phyloP scores from a whole-genome alignment of 2,797 vertebrate genomes.

The Sebastes umbrosus region DNA sequence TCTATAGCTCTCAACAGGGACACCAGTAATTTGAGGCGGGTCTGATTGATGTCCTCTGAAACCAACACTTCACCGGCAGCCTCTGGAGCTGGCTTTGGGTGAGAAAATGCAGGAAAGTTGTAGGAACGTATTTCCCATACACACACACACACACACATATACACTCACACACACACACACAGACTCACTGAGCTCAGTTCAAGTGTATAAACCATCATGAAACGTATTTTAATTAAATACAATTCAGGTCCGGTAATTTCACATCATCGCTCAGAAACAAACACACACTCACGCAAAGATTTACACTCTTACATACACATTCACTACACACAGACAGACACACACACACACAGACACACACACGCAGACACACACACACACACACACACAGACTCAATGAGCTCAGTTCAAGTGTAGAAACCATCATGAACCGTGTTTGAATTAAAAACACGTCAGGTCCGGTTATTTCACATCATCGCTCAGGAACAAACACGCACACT shows the following conservation, averaged over 20 bases:
- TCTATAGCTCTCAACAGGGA: constrained; percentile 70
- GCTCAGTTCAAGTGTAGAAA: background rate
- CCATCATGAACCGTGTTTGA: background rate
- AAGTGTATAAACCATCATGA: too few relatives aligned
- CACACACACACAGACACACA: background rate
- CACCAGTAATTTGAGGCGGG: constrained; percentile 65
- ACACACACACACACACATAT: background rate
- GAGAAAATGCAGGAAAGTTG: background rate
- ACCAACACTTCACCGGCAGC: background rate
- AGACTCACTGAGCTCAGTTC: too few relatives aligned
- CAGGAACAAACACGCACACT: background rate
- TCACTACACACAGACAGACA: background rate
- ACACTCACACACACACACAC: too few relatives aligned
- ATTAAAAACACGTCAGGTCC: background rate
- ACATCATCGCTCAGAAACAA: background rate
- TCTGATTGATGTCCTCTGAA: constrained; percentile 29
- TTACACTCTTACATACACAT: background rate
- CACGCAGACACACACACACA: background rate
- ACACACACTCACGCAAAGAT: background rate
- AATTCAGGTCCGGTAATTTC: too few relatives aligned
- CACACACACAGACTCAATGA: background rate
- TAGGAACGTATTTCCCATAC: background rate
- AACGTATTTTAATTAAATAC: too few relatives aligned
- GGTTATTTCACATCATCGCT: background rate
- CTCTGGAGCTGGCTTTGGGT: constrained; percentile 9